phyloP scores from a whole-genome alignment of 1,140 invertebrate genomes.

The Diuraphis noxia region DNA sequence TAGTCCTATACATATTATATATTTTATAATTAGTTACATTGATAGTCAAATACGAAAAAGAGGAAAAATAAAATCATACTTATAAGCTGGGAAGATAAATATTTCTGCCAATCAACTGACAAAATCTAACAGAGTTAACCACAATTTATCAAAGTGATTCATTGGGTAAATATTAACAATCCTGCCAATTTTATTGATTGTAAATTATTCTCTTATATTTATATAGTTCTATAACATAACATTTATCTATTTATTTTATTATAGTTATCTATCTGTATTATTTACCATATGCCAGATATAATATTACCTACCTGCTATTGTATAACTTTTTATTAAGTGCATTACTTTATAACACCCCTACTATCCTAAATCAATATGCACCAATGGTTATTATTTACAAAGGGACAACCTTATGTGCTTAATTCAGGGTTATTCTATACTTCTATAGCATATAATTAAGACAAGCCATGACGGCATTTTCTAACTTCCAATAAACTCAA shows the following conservation, averaged over 20 bases:
- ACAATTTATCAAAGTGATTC: neutral
- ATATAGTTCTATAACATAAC: neutral
- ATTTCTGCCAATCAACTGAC: neutral
- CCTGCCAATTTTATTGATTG: neutral
- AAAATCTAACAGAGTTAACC: neutral
- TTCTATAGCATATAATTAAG: neutral
- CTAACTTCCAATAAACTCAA: neutral
- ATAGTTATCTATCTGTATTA: neutral
- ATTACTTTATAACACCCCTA: neutral
- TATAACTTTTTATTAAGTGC: neutral
- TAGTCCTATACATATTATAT: too few relatives aligned
- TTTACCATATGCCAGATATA: neutral
- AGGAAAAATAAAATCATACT: neutral
- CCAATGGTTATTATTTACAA: neutral
- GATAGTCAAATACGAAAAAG: neutral
- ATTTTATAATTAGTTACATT: too few relatives aligned
- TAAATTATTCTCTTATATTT: neutral
- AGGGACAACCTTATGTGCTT: neutral
- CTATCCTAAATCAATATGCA: neutral
- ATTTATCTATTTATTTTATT: neutral
- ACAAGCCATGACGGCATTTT: neutral
- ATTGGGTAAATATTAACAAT: neutral
- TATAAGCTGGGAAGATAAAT: neutral
- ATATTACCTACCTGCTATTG: neutral
- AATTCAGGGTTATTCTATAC: neutral